A percentile compares a stretch with the other conserved stretches of the same genome.
Evolutionary conservation across 2,888 invertebrate species (phyloP).

Genomic region (Eutolmus rufibarbis): DNA sequence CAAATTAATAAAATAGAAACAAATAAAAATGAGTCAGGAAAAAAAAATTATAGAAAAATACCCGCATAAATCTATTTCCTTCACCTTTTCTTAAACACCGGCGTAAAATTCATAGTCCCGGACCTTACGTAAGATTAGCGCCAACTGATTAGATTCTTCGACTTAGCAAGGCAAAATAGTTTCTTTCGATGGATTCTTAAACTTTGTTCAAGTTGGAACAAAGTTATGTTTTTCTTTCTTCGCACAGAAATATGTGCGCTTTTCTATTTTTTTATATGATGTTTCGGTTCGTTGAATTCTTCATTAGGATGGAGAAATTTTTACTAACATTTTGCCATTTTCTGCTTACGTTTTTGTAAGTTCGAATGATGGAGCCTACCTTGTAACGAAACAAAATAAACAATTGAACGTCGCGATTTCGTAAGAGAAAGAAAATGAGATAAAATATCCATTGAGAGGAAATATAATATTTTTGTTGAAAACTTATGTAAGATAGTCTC

Average conservation of each 20-base stretch:
- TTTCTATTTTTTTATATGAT: neutral
- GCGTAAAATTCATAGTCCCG: neutral
- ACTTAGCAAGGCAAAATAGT: neutral
- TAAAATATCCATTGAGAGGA: neutral
- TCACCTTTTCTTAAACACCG: neutral
- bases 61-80: neutral
- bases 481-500: neutral
- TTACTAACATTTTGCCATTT: neutral
- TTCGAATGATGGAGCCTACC: neutral
- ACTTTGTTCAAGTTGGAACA: neutral
- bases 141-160: neutral
- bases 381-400: neutral
- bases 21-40: neutral
- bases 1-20: neutral
- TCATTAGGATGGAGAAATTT: conserved; percentile 5
- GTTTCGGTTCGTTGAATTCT: conserved; percentile 13
- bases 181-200: neutral
- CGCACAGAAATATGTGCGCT: neutral
- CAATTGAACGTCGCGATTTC: conserved; percentile 1
- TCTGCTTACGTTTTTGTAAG: neutral
- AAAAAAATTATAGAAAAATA: neutral
- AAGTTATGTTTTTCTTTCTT: neutral
- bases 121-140: neutral
- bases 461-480: neutral
- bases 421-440: neutral